phyloP scores from a whole-genome alignment of 2,797 vertebrate species.

The Pangasius mekongensis region DNA sequence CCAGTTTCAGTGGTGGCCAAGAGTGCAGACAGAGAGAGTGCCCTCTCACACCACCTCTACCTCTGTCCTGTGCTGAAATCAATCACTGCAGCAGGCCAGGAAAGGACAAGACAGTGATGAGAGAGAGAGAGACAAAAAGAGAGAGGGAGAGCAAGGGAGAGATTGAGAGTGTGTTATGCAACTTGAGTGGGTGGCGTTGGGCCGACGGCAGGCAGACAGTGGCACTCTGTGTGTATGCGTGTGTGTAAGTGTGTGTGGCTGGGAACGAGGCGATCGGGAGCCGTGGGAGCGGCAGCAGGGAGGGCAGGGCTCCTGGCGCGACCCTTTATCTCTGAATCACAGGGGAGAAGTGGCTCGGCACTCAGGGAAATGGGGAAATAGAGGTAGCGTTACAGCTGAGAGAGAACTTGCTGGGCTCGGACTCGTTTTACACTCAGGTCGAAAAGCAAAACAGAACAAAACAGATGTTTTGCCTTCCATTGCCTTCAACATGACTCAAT shows the following conservation, averaged over 20 bases:
- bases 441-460: background rate
- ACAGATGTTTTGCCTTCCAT: background rate
- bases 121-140: slow-evolving; percentile 12
- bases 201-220: slow-evolving; percentile 51
- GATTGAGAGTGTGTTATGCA: slow-evolving; percentile 46
- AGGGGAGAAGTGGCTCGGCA: slow-evolving; percentile 56
- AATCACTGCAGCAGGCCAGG: slow-evolving; percentile 22
- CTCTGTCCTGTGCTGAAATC: slow-evolving; percentile 31
- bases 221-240: slow-evolving; percentile 50
- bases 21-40: slow-evolving; percentile 4
- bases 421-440: slow-evolving; percentile 1
- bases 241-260: slow-evolving; percentile 43
- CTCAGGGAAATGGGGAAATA: slow-evolving; percentile 27
- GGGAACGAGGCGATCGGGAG: slow-evolving; percentile 60
- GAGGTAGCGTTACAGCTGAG: slow-evolving; percentile 56
- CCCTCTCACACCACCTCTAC: slow-evolving; percentile 23
- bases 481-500: background rate
- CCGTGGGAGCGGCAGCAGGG: slow-evolving; percentile 63
- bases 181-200: slow-evolving; percentile 46
- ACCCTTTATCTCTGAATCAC: slow-evolving; percentile 57
- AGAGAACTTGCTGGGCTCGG: slow-evolving; percentile 25
- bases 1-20: slow-evolving; percentile 39
- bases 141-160: background rate
- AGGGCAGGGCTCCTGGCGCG: slow-evolving; percentile 56
- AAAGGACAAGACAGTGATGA: slow-evolving; percentile 15